Percentiles rank a stretch among this genome's conserved stretches.
Conservation (phyloP, 2,888 invertebrate genomes). For the Perizoma affinitatum region DNA sequence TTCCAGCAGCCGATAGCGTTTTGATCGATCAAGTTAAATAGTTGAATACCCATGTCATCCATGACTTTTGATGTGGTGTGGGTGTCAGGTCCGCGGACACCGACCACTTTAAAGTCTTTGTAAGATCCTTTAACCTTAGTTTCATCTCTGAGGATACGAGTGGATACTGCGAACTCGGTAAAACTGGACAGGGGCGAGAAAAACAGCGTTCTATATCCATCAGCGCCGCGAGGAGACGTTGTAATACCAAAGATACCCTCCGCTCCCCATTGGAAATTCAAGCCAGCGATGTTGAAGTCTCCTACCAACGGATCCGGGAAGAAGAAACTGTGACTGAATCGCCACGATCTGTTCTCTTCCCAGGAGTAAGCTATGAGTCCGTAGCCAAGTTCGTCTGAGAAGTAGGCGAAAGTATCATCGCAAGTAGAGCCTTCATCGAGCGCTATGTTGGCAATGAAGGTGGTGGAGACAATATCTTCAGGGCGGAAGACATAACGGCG, state of each 20-base stretch:
- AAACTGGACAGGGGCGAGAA: constrained; percentile 92
- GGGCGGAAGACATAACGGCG: constrained; percentile 87
- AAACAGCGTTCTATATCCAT: constrained; percentile 89
- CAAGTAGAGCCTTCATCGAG: constrained; percentile 90
- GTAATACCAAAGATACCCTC: constrained; percentile 93
- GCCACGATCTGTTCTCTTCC: constrained; percentile 90
- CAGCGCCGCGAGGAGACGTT: constrained; percentile 86
- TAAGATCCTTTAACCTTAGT: constrained; percentile 87
- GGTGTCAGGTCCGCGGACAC: constrained; percentile 86
- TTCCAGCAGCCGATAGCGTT: constrained; percentile 94
- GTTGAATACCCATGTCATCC: constrained; percentile 89
- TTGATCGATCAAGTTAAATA: constrained; percentile 91
- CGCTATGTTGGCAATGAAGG: constrained; percentile 94
- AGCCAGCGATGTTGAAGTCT: constrained; percentile 90
- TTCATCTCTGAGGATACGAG: constrained; percentile 88
- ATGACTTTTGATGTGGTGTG: constrained; percentile 90
- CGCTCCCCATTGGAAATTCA: constrained; percentile 93
- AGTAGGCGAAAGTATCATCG: constrained; percentile 91
- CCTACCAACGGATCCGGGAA: constrained; percentile 92
- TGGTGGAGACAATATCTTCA: constrained; percentile 89
- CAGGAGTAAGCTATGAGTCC: constrained; percentile 92
- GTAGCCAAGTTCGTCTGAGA: constrained; percentile 92
- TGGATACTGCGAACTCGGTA: constrained; percentile 91
- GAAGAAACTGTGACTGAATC: constrained; percentile 91
- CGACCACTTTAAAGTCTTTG: constrained; percentile 87